Percentiles rank a stretch among this genome's conserved stretches.
Conservation (phyloP, 2,797 vertebrate genomes). For the Myoxocephalus aenaeus region DNA sequence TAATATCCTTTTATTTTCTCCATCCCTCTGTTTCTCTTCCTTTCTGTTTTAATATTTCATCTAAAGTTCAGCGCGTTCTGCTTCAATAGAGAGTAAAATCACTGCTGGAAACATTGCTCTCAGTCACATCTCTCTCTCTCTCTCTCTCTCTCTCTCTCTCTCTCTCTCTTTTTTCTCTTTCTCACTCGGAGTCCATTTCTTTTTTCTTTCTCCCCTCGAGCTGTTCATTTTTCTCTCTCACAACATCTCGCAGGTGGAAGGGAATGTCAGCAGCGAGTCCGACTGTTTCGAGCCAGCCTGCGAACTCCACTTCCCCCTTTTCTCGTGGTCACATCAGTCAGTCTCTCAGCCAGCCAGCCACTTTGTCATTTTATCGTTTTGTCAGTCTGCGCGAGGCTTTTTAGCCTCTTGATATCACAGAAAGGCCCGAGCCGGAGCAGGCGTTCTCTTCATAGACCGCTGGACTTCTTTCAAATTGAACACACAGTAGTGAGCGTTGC, state of each 20-base stretch:
- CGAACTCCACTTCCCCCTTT: conserved; percentile 26
- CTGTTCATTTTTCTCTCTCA: conserved; percentile 21
- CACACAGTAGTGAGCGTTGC: neutral
- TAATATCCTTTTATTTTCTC: conserved; percentile 69
- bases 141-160: conserved; percentile 45
- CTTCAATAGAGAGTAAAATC: conserved; percentile 83
- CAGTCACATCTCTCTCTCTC: conserved; percentile 62
- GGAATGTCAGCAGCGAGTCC: conserved; percentile 28
- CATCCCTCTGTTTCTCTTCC: conserved; percentile 64
- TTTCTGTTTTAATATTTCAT: conserved; percentile 83
- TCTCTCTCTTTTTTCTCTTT: conserved; percentile 22
- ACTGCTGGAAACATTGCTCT: conserved; percentile 76
- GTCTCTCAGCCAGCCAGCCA: conserved; percentile 27
- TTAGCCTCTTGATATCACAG: conserved; percentile 33
- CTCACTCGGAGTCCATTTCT: conserved; percentile 21
- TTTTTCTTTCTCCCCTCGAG: conserved; percentile 22
- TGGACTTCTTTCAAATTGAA: conserved; percentile 26
- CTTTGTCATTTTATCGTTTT: conserved; percentile 43
- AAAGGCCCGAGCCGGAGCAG: neutral
- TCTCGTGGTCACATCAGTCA: conserved; percentile 44
- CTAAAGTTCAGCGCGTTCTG: conserved; percentile 82
- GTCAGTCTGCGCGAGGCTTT: conserved; percentile 50
- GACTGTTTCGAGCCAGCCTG: conserved; percentile 29
- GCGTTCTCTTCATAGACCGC: conserved; percentile 4
- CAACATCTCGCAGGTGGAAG: conserved; percentile 56